phyloP scores from a whole-genome alignment of 2,888 invertebrate species.

The Ichneumoninae sp. region DNA sequence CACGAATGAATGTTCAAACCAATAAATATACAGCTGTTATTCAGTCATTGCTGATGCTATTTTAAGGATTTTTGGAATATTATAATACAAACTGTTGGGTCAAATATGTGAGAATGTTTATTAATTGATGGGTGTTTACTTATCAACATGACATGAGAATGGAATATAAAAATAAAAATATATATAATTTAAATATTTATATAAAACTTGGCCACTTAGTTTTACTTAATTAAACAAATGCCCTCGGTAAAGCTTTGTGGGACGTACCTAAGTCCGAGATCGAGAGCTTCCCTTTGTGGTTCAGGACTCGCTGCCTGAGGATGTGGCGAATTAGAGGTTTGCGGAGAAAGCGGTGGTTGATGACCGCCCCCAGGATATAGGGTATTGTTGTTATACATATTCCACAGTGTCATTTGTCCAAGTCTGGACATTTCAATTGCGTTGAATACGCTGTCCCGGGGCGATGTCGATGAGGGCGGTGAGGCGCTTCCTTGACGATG shows the following conservation, averaged over 20 bases:
- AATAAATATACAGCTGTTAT: no score
- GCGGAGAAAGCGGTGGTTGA: slow-evolving; percentile 82
- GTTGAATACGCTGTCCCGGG: slow-evolving; percentile 86
- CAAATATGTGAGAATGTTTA: not conserved
- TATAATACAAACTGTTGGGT: no score
- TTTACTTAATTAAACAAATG: not conserved
- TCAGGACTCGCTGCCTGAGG: slow-evolving; percentile 84
- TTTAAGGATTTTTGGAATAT: no score
- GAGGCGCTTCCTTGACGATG: slow-evolving; percentile 83
- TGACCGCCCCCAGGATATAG: slow-evolving; percentile 77
- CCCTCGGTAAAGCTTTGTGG: not conserved
- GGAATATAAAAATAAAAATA: no score
- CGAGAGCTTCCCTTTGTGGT: slow-evolving; percentile 92
- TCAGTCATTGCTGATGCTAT: no score
- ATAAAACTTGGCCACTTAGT: not conserved
- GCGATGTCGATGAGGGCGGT: slow-evolving; percentile 85
- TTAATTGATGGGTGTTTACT: not conserved
- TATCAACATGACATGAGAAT: no score
- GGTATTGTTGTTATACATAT: slow-evolving; percentile 89
- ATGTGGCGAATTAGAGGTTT: slow-evolving; percentile 85
- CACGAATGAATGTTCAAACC: not conserved
- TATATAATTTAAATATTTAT: slow-evolving; percentile 5
- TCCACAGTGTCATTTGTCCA: slow-evolving; percentile 88
- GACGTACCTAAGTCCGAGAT: slow-evolving; percentile 86
- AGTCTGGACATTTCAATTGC: slow-evolving; percentile 92